Base-by-base conservation (phyloP, 2,113 vertebrate species). In the Camelus bactrianus region DNA sequence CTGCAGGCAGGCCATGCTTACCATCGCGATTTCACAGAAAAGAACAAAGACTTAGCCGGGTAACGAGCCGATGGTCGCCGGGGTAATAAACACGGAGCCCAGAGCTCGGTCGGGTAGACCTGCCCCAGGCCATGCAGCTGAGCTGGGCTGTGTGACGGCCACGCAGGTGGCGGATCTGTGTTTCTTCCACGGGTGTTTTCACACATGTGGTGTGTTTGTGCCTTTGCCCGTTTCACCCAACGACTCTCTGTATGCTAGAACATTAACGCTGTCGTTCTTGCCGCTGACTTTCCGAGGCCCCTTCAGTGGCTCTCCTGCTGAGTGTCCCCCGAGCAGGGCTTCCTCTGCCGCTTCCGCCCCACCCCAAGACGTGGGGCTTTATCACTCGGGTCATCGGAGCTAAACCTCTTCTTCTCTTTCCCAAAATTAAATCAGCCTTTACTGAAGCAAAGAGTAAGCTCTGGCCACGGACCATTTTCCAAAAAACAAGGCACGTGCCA, bases 51-150 rank as follows among this genome's bases (percentile, higher is more conserved):
- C 15, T 16, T 81, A 24, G 16, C 50, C 8, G 6, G 20, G 46
- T n/a, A 54, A 48, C 22, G 87, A 64, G 19, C 38, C 30, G 5
- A 79, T 60, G 56, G 5, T 26, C 13, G 3, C 1, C 4, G 58
- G 8, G 85, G 26, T 65, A 8, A 4, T 30, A 13, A 30, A 4
- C 1, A 65, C 19, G 22, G 20, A 89, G 54, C n/a, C 35, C 60
- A 32, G 80, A 13, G 28, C 9, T 58, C 24, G 6, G n/a, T 7
- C 38, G 22, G 38, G 50, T 2, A 42, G 54, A 24, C 20, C 54
- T 10, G 2, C 4, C 52, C 10, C 11, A 67, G 38, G 6, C 14
- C 17, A 3, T 4, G 2, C 3, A 38, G 4, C 8, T 10, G 16
- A 46, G 19, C 35, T 81, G 24, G 62, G 4, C 35, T 9, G 1